These are phyloP conservation scores for Pseudorectes ferrugineus DNA, from an alignment of 2,113 vertebrate species.

Conservation along the genomic window DNA sequence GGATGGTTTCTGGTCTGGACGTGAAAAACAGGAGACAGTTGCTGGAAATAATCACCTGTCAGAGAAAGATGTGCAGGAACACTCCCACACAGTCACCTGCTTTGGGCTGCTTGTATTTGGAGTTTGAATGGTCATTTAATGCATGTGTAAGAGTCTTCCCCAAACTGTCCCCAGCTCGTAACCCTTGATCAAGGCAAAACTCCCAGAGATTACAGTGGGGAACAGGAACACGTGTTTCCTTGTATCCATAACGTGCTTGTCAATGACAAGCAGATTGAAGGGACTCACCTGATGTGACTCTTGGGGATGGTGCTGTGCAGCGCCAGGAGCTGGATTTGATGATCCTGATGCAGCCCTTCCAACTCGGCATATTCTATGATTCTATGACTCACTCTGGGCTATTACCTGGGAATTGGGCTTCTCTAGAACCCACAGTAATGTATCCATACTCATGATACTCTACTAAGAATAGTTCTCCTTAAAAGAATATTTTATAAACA, in stretches of 20 bases:
- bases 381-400: neutral
- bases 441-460: neutral
- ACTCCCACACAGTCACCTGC: neutral
- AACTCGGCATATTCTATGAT: neutral
- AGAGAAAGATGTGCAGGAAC: neutral
- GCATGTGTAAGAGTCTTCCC: neutral
- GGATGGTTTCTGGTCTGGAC: neutral
- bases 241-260: accelerated
- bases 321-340: neutral
- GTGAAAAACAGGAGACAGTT: neutral
- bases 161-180: neutral
- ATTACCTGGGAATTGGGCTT: neutral
- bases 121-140: neutral
- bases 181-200: neutral
- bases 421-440: neutral
- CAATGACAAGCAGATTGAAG: neutral
- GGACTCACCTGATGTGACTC: neutral
- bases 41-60: neutral
- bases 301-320: neutral
- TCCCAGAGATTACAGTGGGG: neutral
- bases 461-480: neutral
- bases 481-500: neutral
- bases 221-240: neutral
- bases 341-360: neutral
- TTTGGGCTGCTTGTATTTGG: neutral